Evolutionary conservation across 1,140 invertebrate species (phyloP).

Genomic region (Drosophila sechellia): DNA sequence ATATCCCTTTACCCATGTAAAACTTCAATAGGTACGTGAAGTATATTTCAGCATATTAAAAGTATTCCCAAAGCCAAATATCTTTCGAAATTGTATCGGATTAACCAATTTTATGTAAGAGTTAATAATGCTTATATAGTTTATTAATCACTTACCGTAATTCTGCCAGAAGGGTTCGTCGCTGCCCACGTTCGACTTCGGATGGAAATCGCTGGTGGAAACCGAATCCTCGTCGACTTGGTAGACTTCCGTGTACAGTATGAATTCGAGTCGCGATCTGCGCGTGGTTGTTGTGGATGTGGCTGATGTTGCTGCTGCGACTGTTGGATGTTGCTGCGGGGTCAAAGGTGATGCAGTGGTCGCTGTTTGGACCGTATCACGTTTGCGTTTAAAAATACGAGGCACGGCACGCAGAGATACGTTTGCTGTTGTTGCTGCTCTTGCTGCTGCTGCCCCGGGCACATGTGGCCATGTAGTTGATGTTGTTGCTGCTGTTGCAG

Average conservation of each 20-base stretch:
- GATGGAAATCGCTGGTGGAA: slow-evolving; percentile 22
- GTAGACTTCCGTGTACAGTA: slow-evolving; percentile 71
- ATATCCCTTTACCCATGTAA: too few species aligned
- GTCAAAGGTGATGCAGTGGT: slow-evolving; percentile 75
- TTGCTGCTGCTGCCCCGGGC: slow-evolving; percentile 24
- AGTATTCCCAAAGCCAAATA: too few species aligned
- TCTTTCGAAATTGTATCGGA: too few species aligned
- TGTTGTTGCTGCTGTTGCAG: slow-evolving; percentile 43
- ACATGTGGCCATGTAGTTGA: slow-evolving; percentile 62
- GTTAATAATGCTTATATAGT: background rate
- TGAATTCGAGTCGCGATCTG: slow-evolving; percentile 60
- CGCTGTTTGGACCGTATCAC: slow-evolving; percentile 70
- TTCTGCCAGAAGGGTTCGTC: slow-evolving; percentile 70
- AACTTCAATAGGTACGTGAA: too few species aligned
- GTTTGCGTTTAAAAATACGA: slow-evolving; percentile 80
- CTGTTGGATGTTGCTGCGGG: slow-evolving; percentile 35
- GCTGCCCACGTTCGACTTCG: slow-evolving; percentile 17
- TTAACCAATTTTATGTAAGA: too few species aligned
- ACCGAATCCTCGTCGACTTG: slow-evolving; percentile 57
- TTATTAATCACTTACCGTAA: slow-evolving; percentile 75
- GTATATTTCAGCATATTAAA: too few species aligned
- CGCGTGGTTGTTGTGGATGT: slow-evolving; percentile 30
- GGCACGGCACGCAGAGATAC: slow-evolving; percentile 53
- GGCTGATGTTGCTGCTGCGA: slow-evolving; percentile 31
- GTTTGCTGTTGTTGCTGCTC: slow-evolving; percentile 25